Evolutionary conservation across 2,888 invertebrate species (phyloP), one percentile per base, ranked within the genome.

Genomic region (Apamea monoglypha): DNA sequence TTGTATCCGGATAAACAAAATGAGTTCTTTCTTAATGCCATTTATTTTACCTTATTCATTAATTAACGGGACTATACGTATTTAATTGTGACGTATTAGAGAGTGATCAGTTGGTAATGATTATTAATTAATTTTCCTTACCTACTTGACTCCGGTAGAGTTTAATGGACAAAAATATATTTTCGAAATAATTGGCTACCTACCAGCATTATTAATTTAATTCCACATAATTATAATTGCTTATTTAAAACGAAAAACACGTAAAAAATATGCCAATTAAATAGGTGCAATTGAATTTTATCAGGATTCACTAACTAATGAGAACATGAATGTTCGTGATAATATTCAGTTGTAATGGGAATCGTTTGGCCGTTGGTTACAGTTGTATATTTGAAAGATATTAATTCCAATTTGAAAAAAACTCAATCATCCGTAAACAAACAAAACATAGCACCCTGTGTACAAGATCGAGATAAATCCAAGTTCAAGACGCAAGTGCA

Each of bases 401-500:
- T 18, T n/a, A 1, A n/a, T n/a, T 50, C 2, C 4, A 25, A 21
- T 44, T 25, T 6, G 21, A n/a, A 73, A 56, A 67, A 56, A 64
- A 73, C 36, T 61, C 67, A 76, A 82, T 84, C 64, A 81, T 80
- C 71, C 61, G 81, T 85, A 88, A 88, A 91, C 91, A 91, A 92
- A 90, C 83, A 75, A 84, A 73, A 69, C 2, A 56, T 83, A 91
- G 79, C 97, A 95, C 2, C 91, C 95, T 95, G 94, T 96, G 92
- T 88, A 92, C 80, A 86, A 91, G 93, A 95, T 95, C 94, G 96
- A 96, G 96, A 96, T 96, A 96, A 96, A 96, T 96, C 96, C 96
- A 96, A 96, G 97, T 96, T 96, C 95, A 96, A 96, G 95, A 93
- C 94, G 89, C 94, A 94, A 95, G 95, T 94, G 95, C 94, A 94